Percentiles rank a stretch among this genome's conserved stretches.
Evolutionary conservation across 2,888 invertebrate genomes (phyloP).

Genomic region (Macrosoma leucophasiata): DNA sequence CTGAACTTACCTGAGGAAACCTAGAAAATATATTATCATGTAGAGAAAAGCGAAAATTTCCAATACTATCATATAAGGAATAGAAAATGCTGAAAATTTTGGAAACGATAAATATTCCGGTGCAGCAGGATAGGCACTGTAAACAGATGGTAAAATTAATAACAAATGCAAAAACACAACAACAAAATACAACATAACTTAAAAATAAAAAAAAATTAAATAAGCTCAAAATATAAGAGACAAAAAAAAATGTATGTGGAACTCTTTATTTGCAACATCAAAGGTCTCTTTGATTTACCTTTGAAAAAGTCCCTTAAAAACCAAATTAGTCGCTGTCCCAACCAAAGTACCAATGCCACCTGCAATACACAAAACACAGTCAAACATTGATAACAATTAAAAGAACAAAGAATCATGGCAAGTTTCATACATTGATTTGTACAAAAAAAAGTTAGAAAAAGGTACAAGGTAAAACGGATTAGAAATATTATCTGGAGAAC

Average conservation of each 20-base stretch:
- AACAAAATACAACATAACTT: too few relatives aligned
- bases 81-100: constrained; percentile 37
- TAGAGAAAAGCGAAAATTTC: constrained; percentile 29
- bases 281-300: too few relatives aligned
- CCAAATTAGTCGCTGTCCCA: constrained; percentile 85
- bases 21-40: constrained; percentile 34
- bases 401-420: too few relatives aligned
- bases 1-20: constrained; percentile 37
- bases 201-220: constrained; percentile 6
- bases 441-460: too few relatives aligned
- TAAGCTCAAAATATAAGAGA: not conserved
- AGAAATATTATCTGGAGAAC: too few relatives aligned
- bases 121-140: constrained; percentile 71
- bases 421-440: too few relatives aligned
- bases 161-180: too few relatives aligned
- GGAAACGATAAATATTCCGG: constrained; percentile 62
- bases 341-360: constrained; percentile 85
- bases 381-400: too few relatives aligned
- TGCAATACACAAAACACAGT: too few relatives aligned
- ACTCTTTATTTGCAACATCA: too few relatives aligned
- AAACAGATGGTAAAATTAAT: constrained; percentile 14
- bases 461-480: too few relatives aligned
- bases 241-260: too few relatives aligned
- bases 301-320: constrained; percentile 82
- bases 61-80: constrained; percentile 36